A percentile compares a stretch with the other conserved stretches of the same genome.
phyloP scores from a whole-genome alignment of 2,113 vertebrate species.

The Ivindomyrus marchei region DNA sequence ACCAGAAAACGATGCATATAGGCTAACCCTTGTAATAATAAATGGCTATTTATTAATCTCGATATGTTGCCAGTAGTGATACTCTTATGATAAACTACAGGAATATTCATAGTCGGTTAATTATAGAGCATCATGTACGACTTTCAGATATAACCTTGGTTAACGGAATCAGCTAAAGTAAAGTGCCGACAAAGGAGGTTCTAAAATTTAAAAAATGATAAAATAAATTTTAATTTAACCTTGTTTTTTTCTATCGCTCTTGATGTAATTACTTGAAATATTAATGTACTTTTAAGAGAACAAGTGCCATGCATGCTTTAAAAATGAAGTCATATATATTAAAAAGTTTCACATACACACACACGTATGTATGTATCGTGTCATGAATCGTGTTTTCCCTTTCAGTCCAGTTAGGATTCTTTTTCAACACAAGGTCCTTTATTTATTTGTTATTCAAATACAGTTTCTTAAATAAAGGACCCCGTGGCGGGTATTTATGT shows the following conservation, averaged over 20 bases:
- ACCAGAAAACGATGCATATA: neutral
- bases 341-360: neutral
- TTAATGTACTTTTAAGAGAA: neutral
- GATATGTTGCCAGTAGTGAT: neutral
- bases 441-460: neutral
- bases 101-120: neutral
- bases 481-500: neutral
- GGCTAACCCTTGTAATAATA: slow-evolving; percentile 12
- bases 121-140: neutral
- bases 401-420: neutral
- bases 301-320: neutral
- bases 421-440: neutral
- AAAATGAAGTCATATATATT: neutral
- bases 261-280: neutral
- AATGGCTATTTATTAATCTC: neutral
- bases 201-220: neutral
- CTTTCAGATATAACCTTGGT: neutral
- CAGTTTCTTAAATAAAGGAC: neutral
- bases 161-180: neutral
- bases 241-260: neutral
- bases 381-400: neutral
- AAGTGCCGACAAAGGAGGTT: neutral
- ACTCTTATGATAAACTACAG: neutral
- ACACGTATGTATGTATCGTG: neutral
- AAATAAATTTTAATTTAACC: neutral